Base-by-base conservation (phyloP, 2,888 invertebrate species). In the Agrochola circellaris region DNA sequence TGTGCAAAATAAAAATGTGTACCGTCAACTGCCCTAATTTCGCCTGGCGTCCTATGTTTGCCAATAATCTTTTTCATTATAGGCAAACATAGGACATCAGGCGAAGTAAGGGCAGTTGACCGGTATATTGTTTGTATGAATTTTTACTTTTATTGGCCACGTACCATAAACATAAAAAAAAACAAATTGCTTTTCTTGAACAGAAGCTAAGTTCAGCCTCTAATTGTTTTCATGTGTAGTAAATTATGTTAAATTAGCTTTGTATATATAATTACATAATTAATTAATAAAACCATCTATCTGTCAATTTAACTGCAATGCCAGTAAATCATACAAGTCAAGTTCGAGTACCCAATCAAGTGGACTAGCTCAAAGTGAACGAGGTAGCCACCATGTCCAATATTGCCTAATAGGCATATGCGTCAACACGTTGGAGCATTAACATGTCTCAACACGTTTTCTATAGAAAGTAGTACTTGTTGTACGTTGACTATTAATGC, bases 381-480 rank as follows among this genome's bases (percentile, higher is more conserved):
- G 86, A 83, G 60, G 75, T 83, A 81, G 64, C 60, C 8, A 73
- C 66, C 79, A 65, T 75, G 81, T 89, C 89, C 90, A 91, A 93
- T 95, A 95, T 95, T 95, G 93, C 95, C 94, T 94, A 96, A 95
- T 95, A 94, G 87, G 89, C 87, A 85, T 90, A 91, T 90, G 77
- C 89, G 87, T 87, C 88, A 88, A 87, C 90, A 88, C 89, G 88
- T 89, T 87, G 89, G 85, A 73, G 83, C 92, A 93, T 95, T 94
- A 94, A 90, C 92, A 94, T 94, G 93, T 93, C 83, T 76, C 73
- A 80, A 86, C 91, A 89, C 93, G 95, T 93, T 93, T 94, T 91
- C 87, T 89, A 91, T 95, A 95, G 96, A 96, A 96, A 96, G 96
- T 93, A 87, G 94, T 92, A 92, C 93, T 91, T 91, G 94, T 84